phyloP scores from a whole-genome alignment of 2,888 invertebrate species.

The Folsomia manolachei region DNA sequence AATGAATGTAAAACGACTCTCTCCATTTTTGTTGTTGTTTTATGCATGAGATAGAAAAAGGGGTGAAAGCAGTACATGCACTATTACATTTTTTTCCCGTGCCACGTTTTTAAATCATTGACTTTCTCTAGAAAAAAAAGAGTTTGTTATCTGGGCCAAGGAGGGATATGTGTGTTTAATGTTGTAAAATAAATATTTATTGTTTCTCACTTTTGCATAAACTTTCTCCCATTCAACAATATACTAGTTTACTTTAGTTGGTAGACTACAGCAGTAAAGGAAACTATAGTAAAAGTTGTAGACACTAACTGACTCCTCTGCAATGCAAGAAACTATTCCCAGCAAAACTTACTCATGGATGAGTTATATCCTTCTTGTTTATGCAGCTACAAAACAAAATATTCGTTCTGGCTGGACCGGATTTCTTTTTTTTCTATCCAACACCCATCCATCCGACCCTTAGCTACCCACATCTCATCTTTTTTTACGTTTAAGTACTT shows the following conservation, averaged over 20 bases:
- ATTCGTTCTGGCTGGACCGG: background rate
- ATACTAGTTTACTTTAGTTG: too few relatives aligned
- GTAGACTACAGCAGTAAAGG: too few relatives aligned
- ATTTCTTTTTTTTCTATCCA: too few relatives aligned
- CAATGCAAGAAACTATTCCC: background rate
- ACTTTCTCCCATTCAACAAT: too few relatives aligned
- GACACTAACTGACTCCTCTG: background rate
- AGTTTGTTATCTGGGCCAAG: conserved; percentile 8
- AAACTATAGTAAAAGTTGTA: too few relatives aligned
- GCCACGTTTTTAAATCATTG: background rate
- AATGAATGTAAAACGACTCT: background rate
- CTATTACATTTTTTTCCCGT: background rate
- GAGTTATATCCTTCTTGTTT: background rate
- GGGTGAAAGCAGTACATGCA: background rate
- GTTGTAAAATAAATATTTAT: conserved; percentile 20
- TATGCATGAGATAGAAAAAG: background rate
- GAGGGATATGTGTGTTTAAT: conserved; percentile 16
- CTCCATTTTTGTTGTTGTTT: background rate
- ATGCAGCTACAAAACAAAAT: conserved; percentile 1
- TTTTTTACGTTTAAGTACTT: too few relatives aligned
- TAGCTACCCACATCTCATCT: too few relatives aligned
- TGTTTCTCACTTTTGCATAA: conserved; percentile 18
- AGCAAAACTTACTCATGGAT: background rate
- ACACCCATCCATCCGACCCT: too few relatives aligned
- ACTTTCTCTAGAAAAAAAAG: background rate